Evolutionary conservation across 2,113 vertebrate genomes (phyloP), one percentile per base, ranked within the genome.

Genomic region (Oreochromis niloticus): DNA sequence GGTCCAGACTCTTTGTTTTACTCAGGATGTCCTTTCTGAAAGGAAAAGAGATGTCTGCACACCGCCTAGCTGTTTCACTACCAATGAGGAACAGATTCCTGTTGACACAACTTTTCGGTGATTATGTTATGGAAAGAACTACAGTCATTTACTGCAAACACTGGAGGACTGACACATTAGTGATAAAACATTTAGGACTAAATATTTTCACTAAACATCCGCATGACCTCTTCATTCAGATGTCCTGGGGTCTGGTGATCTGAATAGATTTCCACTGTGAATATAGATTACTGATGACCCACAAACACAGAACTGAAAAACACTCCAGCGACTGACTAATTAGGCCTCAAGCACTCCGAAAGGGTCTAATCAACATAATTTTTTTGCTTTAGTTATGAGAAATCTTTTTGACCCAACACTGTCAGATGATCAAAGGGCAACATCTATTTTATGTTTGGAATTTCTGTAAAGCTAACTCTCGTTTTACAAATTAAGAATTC

Each of bases 281-380:
- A 88, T 85, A 94, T 94, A 94, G 90, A 95, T 95, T 93, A 89
- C 73, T 84, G 90, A 83, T 93, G 94, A 94, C 94, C 94, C 92
- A 96, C 91, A 92, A 93, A 93, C 88, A 93, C 81, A 83, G 63
- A 83, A 86, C 71, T 80, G 61, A 80, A 82, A 87, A 84, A 71
- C 57, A 71, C 80, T 71, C 7, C 48, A 81, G 63, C 80, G 68
- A 7, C 85, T 80, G 84, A 86, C 89, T 81, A 91, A 87, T 84
- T 80, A 87, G 83, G 59, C 82, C 86, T 88, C 56, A 4, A 82
- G 88, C 90, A 50, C 24, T 80, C 75, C 75, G 22, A 9, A 54
- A 87, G 61, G 61, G 57, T 52, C 80, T 80, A 66, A 81, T 90
- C 61, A 48, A 82, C 46, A 84, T 78, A 43, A 36, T 46, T 79